Percentiles rank a stretch among this genome's conserved stretches.
Evolutionary conservation across 2,888 invertebrate genomes (phyloP).

Genomic region (Campoletis raptor): DNA sequence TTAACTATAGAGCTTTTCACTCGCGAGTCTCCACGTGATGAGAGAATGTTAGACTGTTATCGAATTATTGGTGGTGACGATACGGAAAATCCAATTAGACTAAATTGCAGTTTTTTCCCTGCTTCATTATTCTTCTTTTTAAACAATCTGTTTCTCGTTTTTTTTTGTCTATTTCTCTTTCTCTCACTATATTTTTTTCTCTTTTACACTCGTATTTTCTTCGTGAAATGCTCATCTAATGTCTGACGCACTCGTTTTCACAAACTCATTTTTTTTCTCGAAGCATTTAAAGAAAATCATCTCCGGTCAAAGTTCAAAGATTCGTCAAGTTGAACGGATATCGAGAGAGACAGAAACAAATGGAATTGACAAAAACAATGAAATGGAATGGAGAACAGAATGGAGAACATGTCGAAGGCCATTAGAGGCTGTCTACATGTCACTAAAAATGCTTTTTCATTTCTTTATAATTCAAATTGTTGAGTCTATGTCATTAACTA

Average conservation of each 20-base stretch:
- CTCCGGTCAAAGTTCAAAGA: conserved; percentile 65
- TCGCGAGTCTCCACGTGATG: conserved; percentile 45
- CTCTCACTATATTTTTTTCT: neutral
- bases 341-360: neutral
- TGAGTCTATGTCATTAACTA: conserved; percentile 53
- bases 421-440: neutral
- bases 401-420: conserved; percentile 36
- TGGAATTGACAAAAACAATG: neutral
- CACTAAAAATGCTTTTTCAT: neutral
- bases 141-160: neutral
- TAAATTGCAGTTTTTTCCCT: conserved; percentile 7
- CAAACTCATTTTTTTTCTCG: conserved; percentile 16
- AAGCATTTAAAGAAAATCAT: conserved; percentile 58
- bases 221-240: conserved; percentile 2
- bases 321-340: conserved; percentile 54
- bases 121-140: neutral
- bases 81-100: neutral
- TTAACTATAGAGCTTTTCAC: conserved; percentile 14
- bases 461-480: conserved; percentile 14
- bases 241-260: conserved; percentile 5
- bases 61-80: conserved; percentile 1
- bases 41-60: conserved; percentile 10
- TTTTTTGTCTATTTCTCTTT: neutral
- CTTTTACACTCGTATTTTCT: conserved; percentile 25
- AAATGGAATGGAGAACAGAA: too few species aligned